Percentiles rank a stretch among this genome's conserved stretches.
These are phyloP conservation scores for Anolis apletophallus DNA, from an alignment of 2,797 vertebrate genomes.

Conservation along the genomic window DNA sequence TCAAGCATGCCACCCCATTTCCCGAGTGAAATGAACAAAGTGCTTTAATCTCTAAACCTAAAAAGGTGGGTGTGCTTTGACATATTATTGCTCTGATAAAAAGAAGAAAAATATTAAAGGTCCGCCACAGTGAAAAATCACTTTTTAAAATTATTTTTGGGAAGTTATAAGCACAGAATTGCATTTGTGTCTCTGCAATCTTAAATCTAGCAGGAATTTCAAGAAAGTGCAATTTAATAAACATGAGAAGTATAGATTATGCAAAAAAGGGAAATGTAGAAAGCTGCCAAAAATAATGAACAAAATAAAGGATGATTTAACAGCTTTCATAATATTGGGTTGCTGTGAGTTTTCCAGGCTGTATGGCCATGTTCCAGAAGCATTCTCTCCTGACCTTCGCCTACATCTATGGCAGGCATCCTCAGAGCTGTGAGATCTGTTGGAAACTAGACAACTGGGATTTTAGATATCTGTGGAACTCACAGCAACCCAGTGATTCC, in stretches of 20 bases:
- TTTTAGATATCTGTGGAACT: too few relatives aligned
- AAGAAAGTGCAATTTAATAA: not conserved
- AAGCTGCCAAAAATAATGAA: not conserved
- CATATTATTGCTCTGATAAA: too few relatives aligned
- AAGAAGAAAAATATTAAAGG: too few relatives aligned
- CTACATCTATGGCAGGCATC: too few relatives aligned
- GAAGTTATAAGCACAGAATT: not conserved
- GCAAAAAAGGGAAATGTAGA: not conserved
- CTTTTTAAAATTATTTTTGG: not conserved
- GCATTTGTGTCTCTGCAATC: not conserved
- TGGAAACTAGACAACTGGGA: too few relatives aligned
- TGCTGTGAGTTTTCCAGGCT: too few relatives aligned
- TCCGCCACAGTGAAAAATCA: not conserved
- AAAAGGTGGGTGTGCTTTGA: not conserved
- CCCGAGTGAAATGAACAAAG: not conserved
- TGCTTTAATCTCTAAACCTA: not conserved
- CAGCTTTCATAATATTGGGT: not conserved
- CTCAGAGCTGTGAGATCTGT: too few relatives aligned
- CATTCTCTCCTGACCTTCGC: too few relatives aligned
- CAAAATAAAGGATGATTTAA: not conserved
- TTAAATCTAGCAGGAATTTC: constrained; percentile 6
- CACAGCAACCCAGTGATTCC: too few relatives aligned
- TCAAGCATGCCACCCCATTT: not conserved
- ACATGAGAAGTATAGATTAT: not conserved
- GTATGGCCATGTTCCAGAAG: too few relatives aligned